Percentiles rank a stretch among this genome's conserved stretches.
phyloP scores from a whole-genome alignment of 30 jellyfish, hydroid and myxozoan species.

The Aurelia sp. region DNA sequence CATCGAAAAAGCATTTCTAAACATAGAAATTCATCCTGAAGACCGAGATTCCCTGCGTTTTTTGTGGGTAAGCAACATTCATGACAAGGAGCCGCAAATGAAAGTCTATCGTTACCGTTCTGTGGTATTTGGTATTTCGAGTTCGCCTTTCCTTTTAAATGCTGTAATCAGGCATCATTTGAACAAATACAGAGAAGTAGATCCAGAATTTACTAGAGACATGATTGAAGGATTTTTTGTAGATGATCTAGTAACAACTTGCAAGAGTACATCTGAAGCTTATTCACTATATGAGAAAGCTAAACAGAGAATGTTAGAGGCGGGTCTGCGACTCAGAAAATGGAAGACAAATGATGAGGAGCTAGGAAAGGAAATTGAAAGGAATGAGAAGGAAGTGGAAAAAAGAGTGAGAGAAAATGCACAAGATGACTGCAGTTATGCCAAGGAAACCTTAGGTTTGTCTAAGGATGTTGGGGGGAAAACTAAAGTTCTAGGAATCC shows the following conservation, averaged over 20 bases:
- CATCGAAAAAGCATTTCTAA: no score
- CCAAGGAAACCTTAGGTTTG: no score
- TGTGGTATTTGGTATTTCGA: slow-evolving; percentile 69
- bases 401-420: slow-evolving; percentile 8
- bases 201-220: slow-evolving; percentile 35
- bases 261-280: no score
- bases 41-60: no score
- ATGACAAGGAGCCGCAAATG: slow-evolving; percentile 1
- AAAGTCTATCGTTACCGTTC: slow-evolving; percentile 54
- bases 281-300: no score
- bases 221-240: slow-evolving; percentile 33
- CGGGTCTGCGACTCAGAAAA: background rate
- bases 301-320: no score
- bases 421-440: no score
- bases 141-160: slow-evolving; percentile 68
- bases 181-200: slow-evolving; percentile 20
- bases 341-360: slow-evolving; percentile 40
- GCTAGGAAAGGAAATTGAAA: background rate
- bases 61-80: no score
- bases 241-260: slow-evolving; percentile 31
- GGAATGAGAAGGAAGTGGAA: background rate
- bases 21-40: no score
- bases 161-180: slow-evolving; percentile 61
- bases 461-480: no score
- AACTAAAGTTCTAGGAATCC: slow-evolving; percentile 46